Evolutionary conservation across 2,888 invertebrate species (phyloP), one percentile per base, ranked within the genome.

Genomic region (Homarus gammarus): DNA sequence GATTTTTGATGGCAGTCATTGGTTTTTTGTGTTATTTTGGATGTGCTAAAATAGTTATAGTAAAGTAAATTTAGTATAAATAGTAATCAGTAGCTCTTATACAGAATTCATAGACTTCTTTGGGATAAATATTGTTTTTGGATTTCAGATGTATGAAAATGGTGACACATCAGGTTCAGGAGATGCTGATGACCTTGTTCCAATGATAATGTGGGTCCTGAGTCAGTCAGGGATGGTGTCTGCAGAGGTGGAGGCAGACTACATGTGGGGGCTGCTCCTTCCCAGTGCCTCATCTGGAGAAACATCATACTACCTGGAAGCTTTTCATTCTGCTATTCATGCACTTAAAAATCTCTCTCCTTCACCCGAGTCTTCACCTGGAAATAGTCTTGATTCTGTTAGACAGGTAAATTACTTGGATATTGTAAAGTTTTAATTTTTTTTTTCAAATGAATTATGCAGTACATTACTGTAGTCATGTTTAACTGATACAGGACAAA

Each of bases 171-270:
- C 72, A 18, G 89, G 84, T 12, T 86, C 84, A 5, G 90, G 88
- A 22, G 97, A 97, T 10, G 97, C 97, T 18, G 97, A 97, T 94
- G 99, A 99, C 93, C 96, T 99, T 92, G 95, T 99, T 86, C 98
- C 98, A 0, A 96, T 98, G 87, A 95, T 99, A 79, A 98, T 98
- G 86, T 98, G 97, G 96, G 97, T 98, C 15, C 95, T 99, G 92
- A 97, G 98, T 0, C 97, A 97, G 92, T 97, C 97, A 92, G 97
- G 97, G 56, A 96, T 98, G 93, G 96, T 98, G 10, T 97, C 97
- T 49, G 98, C 98, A 0, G 99, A 99, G 94, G 96, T 99, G 88
- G 99, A 99, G 94, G 98, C 98, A 0, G 98, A 98, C 93, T 97
- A 98, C 93, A 99, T 99, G 98, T 98, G 98, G 95, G 98, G 95